A percentile compares a stretch with the other conserved stretches of the same genome.
Evolutionary conservation across 2,888 invertebrate species (phyloP).

Genomic region (Tetranychus truncatus): DNA sequence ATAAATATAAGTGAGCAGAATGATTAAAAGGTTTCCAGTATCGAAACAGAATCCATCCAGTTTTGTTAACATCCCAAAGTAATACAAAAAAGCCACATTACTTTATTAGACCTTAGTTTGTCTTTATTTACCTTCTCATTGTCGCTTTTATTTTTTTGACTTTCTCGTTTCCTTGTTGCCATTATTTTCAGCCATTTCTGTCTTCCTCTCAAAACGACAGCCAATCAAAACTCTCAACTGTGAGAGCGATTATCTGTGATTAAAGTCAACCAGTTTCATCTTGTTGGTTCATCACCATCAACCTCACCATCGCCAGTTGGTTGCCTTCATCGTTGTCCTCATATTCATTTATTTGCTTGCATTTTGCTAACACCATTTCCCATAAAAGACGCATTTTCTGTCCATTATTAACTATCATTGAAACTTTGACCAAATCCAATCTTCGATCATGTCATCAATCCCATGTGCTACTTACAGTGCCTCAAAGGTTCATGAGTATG

Average conservation of each 20-base stretch:
- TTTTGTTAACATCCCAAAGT: neutral
- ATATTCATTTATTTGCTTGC: neutral
- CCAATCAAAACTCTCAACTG: neutral
- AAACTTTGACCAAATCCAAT: neutral
- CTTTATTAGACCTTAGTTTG: too few species aligned
- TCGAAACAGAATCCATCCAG: neutral
- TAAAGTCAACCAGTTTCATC: neutral
- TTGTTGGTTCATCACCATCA: neutral
- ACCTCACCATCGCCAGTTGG: neutral
- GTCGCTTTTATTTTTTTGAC: neutral
- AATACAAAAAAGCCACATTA: too few species aligned
- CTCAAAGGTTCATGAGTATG: constrained; percentile 28
- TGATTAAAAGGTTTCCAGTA: neutral
- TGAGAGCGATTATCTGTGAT: neutral
- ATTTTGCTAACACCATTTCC: too few species aligned
- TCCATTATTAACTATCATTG: neutral
- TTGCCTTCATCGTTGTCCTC: neutral
- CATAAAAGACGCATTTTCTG: too few species aligned
- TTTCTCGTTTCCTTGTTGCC: neutral
- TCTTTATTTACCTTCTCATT: neutral
- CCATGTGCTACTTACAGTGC: constrained; percentile 27
- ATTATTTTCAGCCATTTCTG: neutral
- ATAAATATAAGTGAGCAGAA: neutral
- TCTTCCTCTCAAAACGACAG: neutral
- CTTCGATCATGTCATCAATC: constrained; percentile 27